phyloP scores from a whole-genome alignment of 2,888 invertebrate species.

The Phengaris alcon region DNA sequence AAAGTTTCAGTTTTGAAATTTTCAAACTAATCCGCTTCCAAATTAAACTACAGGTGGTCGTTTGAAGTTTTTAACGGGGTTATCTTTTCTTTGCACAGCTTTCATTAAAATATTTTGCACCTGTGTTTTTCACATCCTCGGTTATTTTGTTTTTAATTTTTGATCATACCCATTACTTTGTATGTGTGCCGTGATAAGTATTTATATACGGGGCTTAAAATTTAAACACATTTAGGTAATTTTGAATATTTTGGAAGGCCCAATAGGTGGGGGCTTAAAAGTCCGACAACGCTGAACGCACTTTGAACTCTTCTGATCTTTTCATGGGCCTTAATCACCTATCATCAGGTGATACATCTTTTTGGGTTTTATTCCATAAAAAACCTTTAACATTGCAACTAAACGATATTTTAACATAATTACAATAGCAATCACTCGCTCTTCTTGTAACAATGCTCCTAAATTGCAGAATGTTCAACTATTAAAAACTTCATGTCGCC shows the following conservation, averaged over 20 bases:
- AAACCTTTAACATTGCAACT: no score
- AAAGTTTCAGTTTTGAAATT: conserved; percentile 26
- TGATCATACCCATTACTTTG: background rate
- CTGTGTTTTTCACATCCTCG: background rate
- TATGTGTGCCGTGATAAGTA: background rate
- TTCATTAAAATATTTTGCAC: conserved; percentile 4
- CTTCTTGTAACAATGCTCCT: background rate
- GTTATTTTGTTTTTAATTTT: background rate
- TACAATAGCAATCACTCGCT: background rate
- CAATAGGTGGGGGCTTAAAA: no score
- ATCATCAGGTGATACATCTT: no score
- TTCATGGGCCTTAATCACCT: no score
- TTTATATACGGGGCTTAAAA: no score
- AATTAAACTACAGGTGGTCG: conserved; percentile 13
- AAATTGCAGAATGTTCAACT: conserved; percentile 20
- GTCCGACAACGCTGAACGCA: no score
- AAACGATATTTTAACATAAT: no score
- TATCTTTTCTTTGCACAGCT: conserved; percentile 11
- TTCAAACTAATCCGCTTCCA: conserved; percentile 1
- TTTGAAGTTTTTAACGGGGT: conserved; percentile 1
- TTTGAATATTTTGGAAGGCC: no score
- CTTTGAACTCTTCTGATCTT: no score
- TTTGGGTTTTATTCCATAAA: no score
- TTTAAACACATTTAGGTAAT: no score
- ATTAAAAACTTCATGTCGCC: conserved; percentile 28